Evolutionary conservation across 2,797 vertebrate genomes (phyloP), one percentile per base, ranked within the genome.

Genomic region (Eulemur rubriventer): DNA sequence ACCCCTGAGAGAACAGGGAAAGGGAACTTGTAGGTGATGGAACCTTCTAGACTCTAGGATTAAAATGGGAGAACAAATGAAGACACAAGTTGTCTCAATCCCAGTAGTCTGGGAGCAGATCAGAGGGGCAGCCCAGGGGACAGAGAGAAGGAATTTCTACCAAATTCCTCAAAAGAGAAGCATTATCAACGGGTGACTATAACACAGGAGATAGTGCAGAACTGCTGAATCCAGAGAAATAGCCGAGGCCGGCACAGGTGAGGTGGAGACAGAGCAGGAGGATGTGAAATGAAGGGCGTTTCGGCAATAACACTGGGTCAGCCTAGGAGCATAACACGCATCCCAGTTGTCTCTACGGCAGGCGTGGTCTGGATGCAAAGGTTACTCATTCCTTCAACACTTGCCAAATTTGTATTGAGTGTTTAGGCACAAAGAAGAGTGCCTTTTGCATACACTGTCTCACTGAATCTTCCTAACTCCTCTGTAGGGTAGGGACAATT

Each of bases 61-160:
- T 85, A 57, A 93, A 80, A 88, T 26, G 57, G 1, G 0, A 67
- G 28, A 83, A 78, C 46, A 82, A 79, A 93, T n/a, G 33, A 76
- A 89, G 18, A 67, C 33, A 65, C 33, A 67, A 67, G 17, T 9
- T 75, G 14, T 38, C 33, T 33, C 55, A 57, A 72, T 65, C 41
- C 18, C 52, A 50, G 70, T 80, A 87, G 35, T 94, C 92, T 90
- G 30, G n/a, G 48, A 50, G 57, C 10, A 48, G 80, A 73, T 65
- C 35, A 24, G 46, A 70, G 46, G n/a, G 59, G 26, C 5, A 57
- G 3, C 22, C 18, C 9, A 41, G 3, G 24, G 33, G 7, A 41
- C 41, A 65, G n/a, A 83, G 4, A 84, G 43, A 91, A 94, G 57
- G 30, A 87, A 65, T 55, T 79, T 83, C 38, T 88, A 43, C 41